Conservation (phyloP, 2,888 invertebrate genomes). For the Stegophylla sp. region DNA sequence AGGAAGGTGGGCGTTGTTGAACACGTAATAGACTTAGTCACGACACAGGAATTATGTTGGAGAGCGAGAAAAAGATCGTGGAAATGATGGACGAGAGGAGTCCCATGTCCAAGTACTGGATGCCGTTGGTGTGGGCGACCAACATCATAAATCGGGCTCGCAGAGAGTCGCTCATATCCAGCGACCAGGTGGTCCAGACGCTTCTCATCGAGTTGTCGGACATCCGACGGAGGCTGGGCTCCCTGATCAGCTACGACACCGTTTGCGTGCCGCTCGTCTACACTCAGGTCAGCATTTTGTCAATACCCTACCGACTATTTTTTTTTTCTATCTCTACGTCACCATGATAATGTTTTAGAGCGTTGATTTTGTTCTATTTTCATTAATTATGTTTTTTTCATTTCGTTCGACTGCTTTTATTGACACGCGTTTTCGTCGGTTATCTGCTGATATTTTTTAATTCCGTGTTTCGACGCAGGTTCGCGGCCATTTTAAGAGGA, state of each 20-base stretch:
- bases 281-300: conserved; percentile 75
- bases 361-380: conserved; percentile 22
- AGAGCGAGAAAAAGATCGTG: conserved; percentile 89
- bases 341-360: conserved; percentile 10
- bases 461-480: neutral
- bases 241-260: conserved; percentile 87
- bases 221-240: conserved; percentile 82
- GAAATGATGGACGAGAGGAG: conserved; percentile 89
- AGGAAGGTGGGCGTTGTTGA: neutral
- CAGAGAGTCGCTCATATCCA: conserved; percentile 82
- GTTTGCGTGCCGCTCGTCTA: conserved; percentile 91
- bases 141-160: conserved; percentile 88
- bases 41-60: conserved; percentile 80
- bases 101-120: conserved; percentile 89
- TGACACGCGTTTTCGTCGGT: neutral
- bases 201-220: conserved; percentile 87
- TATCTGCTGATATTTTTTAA: conserved; percentile 4
- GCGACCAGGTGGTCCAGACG: conserved; percentile 92
- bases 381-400: neutral
- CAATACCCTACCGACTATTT: conserved; percentile 50
- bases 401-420: neutral
- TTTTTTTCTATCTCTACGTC: neutral
- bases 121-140: conserved; percentile 92
- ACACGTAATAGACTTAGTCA: conserved; percentile 46
- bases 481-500: too few species aligned